Evolutionary conservation across 2,888 invertebrate genomes (phyloP), one percentile per base, ranked within the genome.

Genomic region (Congeria kusceri): DNA sequence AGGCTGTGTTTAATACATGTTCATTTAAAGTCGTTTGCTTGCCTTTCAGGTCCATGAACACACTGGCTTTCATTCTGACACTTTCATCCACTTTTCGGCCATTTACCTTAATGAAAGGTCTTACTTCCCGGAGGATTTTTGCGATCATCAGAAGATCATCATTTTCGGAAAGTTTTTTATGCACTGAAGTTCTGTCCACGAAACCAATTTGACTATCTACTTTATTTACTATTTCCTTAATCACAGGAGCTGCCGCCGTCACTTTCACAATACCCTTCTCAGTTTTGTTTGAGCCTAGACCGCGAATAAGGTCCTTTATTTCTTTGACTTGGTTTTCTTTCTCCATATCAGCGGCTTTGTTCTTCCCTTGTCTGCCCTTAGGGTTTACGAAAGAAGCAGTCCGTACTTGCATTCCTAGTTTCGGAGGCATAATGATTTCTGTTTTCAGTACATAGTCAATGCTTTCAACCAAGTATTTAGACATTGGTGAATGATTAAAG

Each of bases 211-310:
- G 20, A n/a, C 3, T 25, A 32, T 69, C 69, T n/a, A 69, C 4
- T 7, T 49, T 28, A 20, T 27, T 13, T 7, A 59, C 47, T 27
- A 59, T 68, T 1, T 28, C 29, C 13, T 72, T 29, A 9, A 77
- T 68, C 0, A 77, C 68, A 46, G 58, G 77, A n/a, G 15, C 47
- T 20, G 63, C 72, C 44, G 57, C 59, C 29, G 66, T 62, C n/a
- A 77, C 46, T 15, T 9, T 57, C 15, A 73, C 56, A 23, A 80
- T 77, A 2, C 70, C 56, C 3, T 72, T 39, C 67, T 70, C 70
- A 11, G 70, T 74, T 63, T 77, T 74, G 49, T 77, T 81, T 13
- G 80, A 29, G 20, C 80, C 71, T 18, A 81, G 58, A n/a, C 71
- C 64, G 53, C 39, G 62, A 3, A 77, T 77, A 13, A 65, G 23